phyloP scores from a whole-genome alignment of 2,797 vertebrate genomes.

The Sebastes taczanowskii region DNA sequence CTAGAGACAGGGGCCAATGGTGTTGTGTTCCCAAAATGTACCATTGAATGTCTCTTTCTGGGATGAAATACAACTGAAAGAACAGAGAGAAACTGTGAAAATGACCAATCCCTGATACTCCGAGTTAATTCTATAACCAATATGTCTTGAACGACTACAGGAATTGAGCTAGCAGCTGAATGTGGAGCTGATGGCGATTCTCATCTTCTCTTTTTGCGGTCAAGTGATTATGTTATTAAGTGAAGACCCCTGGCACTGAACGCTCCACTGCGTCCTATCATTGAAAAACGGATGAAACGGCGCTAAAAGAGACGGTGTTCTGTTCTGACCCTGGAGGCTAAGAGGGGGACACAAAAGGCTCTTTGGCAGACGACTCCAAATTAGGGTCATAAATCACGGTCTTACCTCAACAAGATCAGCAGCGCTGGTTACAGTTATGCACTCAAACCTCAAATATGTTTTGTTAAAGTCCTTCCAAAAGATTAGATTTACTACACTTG shows the following conservation, averaged over 20 bases:
- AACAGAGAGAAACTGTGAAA: background rate
- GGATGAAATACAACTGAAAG: background rate
- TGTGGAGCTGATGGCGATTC: background rate
- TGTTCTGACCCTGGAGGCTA: conserved; percentile 37
- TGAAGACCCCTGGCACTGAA: conserved; percentile 44
- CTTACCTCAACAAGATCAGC: conserved; percentile 26
- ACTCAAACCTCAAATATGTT: background rate
- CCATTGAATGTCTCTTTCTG: background rate
- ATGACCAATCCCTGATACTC: background rate
- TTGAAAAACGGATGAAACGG: conserved; percentile 19
- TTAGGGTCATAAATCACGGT: conserved; percentile 42
- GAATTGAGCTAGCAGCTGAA: background rate
- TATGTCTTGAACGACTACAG: background rate
- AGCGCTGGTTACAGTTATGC: background rate
- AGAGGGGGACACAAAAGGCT: conserved; percentile 22
- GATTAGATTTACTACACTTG: background rate
- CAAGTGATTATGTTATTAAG: conserved; percentile 34
- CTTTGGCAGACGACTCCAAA: conserved; percentile 14
- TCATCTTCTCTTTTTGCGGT: conserved; percentile 26
- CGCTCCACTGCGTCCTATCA: conserved; percentile 21
- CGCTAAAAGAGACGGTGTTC: conserved; percentile 19
- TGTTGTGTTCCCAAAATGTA: background rate
- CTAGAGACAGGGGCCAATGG: background rate
- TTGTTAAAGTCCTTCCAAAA: background rate
- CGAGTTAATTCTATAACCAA: background rate